A percentile compares a stretch with the other conserved stretches of the same genome.
phyloP scores from a whole-genome alignment of 2,113 vertebrate species.

The Rhombomys opimus region DNA sequence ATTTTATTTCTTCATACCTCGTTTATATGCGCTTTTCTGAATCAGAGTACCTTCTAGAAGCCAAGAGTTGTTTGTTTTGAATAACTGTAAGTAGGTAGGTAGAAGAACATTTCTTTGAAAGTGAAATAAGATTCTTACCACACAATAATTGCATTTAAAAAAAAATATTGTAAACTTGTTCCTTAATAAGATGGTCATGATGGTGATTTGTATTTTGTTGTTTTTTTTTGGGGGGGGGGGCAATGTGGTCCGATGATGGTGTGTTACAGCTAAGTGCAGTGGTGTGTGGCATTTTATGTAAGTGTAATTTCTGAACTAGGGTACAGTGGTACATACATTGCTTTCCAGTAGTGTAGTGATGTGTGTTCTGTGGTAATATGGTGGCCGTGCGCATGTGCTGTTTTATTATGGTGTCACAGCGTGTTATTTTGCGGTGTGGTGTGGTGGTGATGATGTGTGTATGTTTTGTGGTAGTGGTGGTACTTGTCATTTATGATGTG shows the following conservation, averaged over 20 bases:
- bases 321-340: not conserved
- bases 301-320: not conserved
- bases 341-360: not conserved
- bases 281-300: not conserved
- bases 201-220: not conserved
- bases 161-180: not conserved
- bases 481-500: not conserved
- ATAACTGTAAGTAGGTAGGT: not conserved
- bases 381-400: not conserved
- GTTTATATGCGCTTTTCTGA: conserved; percentile 25
- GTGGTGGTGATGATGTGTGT: not conserved
- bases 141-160: not conserved
- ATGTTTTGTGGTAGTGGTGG: not conserved
- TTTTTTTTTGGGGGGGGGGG: not conserved
- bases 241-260: not conserved
- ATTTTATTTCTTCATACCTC: conserved; percentile 51
- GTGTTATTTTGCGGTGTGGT: not conserved
- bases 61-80: conserved; percentile 43
- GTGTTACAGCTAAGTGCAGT: not conserved
- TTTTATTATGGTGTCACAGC: not conserved
- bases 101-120: conserved; percentile 39
- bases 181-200: not conserved
- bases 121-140: not conserved
- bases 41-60: conserved; percentile 23
- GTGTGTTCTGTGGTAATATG: not conserved